A percentile compares a stretch with the other conserved stretches of the same genome.
Conservation (phyloP, 2,113 vertebrate species). For the Polyodon spathula region DNA sequence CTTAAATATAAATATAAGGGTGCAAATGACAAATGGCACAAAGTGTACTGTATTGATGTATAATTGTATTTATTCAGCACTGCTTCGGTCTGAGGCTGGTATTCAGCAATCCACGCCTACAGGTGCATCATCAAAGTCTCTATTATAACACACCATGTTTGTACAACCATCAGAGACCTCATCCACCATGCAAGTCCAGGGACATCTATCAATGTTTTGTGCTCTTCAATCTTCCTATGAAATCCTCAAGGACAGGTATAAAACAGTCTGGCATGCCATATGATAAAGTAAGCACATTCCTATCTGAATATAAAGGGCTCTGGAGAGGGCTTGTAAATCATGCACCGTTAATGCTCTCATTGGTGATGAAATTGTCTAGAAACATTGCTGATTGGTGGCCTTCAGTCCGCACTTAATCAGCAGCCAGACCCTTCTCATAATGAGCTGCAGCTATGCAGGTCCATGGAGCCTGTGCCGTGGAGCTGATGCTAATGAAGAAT, state of each 20-base stretch:
- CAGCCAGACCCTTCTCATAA: background rate
- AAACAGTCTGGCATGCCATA: constrained; percentile 31
- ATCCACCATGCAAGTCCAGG: constrained; percentile 19
- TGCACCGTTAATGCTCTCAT: constrained; percentile 45
- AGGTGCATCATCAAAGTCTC: background rate
- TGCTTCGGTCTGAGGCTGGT: no score
- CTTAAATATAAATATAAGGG: no score
- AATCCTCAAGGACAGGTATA: constrained; percentile 45
- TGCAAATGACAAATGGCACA: no score
- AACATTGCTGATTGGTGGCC: constrained; percentile 43
- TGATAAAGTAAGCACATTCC: constrained; percentile 12
- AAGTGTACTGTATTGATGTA: no score
- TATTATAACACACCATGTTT: constrained; percentile 1
- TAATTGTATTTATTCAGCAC: no score
- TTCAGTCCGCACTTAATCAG: constrained; percentile 42
- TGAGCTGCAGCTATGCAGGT: background rate
- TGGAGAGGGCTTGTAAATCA: constrained; percentile 54
- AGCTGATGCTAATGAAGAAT: background rate
- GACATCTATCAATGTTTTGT: constrained; percentile 41
- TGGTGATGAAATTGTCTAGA: constrained; percentile 46
- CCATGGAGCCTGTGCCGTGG: background rate
- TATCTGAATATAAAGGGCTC: constrained; percentile 13
- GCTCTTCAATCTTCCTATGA: constrained; percentile 37
- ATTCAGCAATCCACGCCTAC: background rate
- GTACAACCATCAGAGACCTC: constrained; percentile 16